These are phyloP conservation scores for Lutjanus argentimaculatus DNA, from an alignment of 2,797 vertebrate species.

Conservation along the genomic window DNA sequence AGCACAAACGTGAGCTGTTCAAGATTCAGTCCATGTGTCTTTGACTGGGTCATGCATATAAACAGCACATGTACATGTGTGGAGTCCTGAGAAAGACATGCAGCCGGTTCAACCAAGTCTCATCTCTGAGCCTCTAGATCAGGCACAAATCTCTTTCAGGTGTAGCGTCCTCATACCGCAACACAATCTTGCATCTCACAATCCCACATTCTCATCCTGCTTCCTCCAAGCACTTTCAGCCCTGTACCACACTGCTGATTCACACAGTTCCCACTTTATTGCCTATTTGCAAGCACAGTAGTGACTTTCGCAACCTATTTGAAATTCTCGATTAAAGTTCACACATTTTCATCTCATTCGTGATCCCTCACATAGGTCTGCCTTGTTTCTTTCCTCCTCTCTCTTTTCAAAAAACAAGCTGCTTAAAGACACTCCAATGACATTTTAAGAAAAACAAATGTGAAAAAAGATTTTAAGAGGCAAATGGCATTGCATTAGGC, in stretches of 20 bases:
- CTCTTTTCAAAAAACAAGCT: background rate
- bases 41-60: background rate
- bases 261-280: background rate
- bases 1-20: background rate
- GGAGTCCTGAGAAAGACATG: background rate
- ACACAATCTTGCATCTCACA: background rate
- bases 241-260: background rate
- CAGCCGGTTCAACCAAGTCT: background rate
- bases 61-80: background rate
- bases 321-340: background rate
- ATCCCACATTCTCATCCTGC: background rate
- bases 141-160: background rate
- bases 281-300: conserved; percentile 2
- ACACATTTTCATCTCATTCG: background rate
- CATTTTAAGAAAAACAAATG: background rate
- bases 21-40: background rate
- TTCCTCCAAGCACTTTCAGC: background rate
- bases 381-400: background rate
- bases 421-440: background rate
- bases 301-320: background rate
- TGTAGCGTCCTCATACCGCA: background rate
- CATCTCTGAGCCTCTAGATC: background rate
- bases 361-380: background rate
- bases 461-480: background rate
- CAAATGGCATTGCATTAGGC: background rate